phyloP scores from a whole-genome alignment of 2,113 vertebrate genomes.

The Hippoglossus stenolepis region DNA sequence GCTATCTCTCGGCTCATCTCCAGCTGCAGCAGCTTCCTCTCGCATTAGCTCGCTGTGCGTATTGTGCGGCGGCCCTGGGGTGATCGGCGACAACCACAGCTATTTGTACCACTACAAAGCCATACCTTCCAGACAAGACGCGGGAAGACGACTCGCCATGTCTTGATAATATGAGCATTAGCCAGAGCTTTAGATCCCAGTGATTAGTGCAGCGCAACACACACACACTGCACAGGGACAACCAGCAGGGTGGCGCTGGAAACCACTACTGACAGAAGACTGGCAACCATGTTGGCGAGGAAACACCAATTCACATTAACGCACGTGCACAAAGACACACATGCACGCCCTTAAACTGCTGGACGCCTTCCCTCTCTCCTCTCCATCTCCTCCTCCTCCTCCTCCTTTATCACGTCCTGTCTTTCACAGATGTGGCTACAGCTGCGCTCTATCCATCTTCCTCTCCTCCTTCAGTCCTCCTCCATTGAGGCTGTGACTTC shows the following conservation, averaged over 20 bases:
- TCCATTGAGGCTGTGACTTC: constrained; percentile 37
- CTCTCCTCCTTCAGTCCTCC: constrained; percentile 41
- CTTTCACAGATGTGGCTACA: constrained; percentile 64
- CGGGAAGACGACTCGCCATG: constrained; percentile 45
- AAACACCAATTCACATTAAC: constrained; percentile 27
- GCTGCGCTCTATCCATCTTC: constrained; percentile 56
- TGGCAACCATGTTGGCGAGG: constrained; percentile 53
- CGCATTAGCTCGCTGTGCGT: constrained; percentile 50
- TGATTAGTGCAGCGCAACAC: constrained; percentile 49
- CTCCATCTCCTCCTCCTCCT: constrained; percentile 27
- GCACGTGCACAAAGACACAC: constrained; percentile 2
- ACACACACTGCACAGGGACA: constrained; percentile 14
- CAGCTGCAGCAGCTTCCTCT: constrained; percentile 36
- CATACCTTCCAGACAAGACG: constrained; percentile 64
- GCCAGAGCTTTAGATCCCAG: constrained; percentile 68
- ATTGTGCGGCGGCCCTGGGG: constrained; percentile 56
- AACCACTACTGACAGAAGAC: constrained; percentile 44
- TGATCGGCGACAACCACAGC: constrained; percentile 62
- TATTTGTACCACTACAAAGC: constrained; percentile 75
- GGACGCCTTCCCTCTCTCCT: constrained; percentile 38
- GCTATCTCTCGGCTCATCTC: constrained; percentile 59
- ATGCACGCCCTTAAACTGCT: constrained; percentile 12
- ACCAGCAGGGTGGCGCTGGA: constrained; percentile 44
- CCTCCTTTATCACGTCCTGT: constrained; percentile 52
- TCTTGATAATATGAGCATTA: constrained; percentile 67